Evolutionary conservation across 37 sponge, comb jelly and placozoan species (phyloP), one percentile per base, ranked within the genome.

Genomic region (Chondrosia reniformis): DNA sequence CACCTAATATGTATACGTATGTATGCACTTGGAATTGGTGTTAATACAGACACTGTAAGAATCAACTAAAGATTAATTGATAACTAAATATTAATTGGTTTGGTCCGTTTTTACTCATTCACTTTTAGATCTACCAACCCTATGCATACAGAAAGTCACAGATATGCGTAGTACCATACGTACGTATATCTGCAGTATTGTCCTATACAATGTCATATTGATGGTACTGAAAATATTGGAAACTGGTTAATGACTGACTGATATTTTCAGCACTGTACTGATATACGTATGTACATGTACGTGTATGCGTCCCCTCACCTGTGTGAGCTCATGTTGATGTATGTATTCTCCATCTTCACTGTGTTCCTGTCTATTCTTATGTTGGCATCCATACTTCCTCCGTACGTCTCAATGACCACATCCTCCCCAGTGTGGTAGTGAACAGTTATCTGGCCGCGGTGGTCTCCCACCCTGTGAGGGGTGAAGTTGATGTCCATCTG

Each of bases 381-480:
- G 59, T 92, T 89, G 46, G 92, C 91, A 62, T 98, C 89, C 30
- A 42, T 54, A 55, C 96, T 88, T 84, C 79, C 85, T 30, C 99
- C 99, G 78, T 89, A 76, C 55, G 95, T 76, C 46, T 55, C 46
- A 28, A 92, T 86, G 45, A 80, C 79, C 52, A 98, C 87, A 40
- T 78, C 88, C 58, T 96, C 97, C 34, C 97, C 97, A 44, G 97
- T 88, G 69, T 90, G 84, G 62, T 96, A 93, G 58, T 85, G 84
- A 13, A 96, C 36, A 9, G 76, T 52, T 40, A 96, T 43, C 41
- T 90, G 89, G 40, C 75, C 84, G n/a, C 45, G 77, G 30, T 90
- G 86, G 40, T 90, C 86, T 25, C 91, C 91, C 40, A 87, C 73
- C n/a, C 39, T 82, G 36, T 24, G 25, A 38, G 97, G 97, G 1